A percentile compares a stretch with the other conserved stretches of the same genome.
Conservation (phyloP, 2,797 vertebrate species). For the Podargus strigoides region DNA sequence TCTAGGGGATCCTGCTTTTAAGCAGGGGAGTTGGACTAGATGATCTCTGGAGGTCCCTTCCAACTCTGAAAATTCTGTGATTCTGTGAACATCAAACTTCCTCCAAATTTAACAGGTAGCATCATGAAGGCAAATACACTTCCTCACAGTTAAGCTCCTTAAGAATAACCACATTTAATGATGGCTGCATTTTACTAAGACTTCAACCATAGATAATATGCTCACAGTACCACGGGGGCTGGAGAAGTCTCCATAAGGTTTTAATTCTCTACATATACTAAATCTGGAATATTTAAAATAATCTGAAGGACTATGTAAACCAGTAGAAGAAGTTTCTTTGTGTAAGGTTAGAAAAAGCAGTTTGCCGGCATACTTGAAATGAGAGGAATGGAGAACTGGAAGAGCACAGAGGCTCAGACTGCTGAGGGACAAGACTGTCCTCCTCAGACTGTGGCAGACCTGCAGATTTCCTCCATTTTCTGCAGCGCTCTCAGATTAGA, state of each 20-base stretch:
- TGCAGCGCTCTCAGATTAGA: background rate
- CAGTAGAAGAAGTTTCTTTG: background rate
- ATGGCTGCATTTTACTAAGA: background rate
- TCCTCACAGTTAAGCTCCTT: background rate
- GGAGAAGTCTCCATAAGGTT: background rate
- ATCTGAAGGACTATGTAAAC: background rate
- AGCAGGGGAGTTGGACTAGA: too few species aligned
- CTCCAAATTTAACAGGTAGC: background rate
- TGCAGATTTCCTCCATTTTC: background rate
- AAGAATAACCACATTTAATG: background rate
- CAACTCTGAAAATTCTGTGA: too few species aligned
- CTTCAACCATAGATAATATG: background rate
- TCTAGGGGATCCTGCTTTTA: too few species aligned
- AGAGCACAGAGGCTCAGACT: background rate
- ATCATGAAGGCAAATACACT: background rate
- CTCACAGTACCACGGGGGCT: fast-evolving
- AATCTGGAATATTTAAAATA: background rate
- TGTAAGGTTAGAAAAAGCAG: background rate
- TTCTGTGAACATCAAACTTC: background rate
- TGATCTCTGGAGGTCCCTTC: too few species aligned
- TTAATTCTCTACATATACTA: background rate
- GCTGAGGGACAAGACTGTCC: background rate
- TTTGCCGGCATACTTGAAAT: background rate
- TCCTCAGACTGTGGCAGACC: background rate
- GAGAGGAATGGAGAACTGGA: background rate